A percentile compares a stretch with the other conserved stretches of the same genome.
phyloP scores from a whole-genome alignment of 2,113 vertebrate species.

The Aldabrachelys gigantea region DNA sequence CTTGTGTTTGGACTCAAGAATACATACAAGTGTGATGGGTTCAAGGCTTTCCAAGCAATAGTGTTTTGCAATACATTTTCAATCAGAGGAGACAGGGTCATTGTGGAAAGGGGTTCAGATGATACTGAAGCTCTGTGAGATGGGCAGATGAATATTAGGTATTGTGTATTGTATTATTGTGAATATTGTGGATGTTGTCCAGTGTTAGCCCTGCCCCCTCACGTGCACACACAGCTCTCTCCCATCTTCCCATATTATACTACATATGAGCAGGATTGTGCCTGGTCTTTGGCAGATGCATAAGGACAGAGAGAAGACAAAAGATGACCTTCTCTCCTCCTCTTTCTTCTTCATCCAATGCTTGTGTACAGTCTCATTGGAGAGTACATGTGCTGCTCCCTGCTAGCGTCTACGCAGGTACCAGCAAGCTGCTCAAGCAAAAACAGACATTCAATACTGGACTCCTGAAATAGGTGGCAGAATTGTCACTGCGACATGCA shows the following conservation, averaged over 20 bases:
- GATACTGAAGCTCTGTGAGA: background rate
- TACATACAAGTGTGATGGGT: background rate
- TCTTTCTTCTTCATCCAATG: background rate
- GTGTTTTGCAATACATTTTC: background rate
- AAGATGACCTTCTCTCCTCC: background rate
- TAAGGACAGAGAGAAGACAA: background rate
- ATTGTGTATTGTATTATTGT: background rate
- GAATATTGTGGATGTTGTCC: background rate
- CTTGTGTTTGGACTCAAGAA: background rate
- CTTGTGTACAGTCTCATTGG: background rate
- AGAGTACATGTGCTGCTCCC: background rate
- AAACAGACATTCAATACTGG: background rate
- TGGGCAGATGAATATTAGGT: background rate
- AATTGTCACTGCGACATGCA: background rate
- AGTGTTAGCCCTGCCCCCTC: background rate
- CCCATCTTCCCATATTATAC: background rate
- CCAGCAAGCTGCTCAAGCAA: background rate
- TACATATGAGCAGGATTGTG: background rate
- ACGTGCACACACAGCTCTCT: background rate
- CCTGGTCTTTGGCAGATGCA: background rate
- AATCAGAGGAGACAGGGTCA: background rate
- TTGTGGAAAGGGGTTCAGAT: background rate
- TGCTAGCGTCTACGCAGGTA: background rate
- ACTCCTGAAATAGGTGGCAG: background rate
- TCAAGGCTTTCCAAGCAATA: background rate